Percentiles rank a stretch among this genome's conserved stretches.
Evolutionary conservation across 2,888 invertebrate species (phyloP).

Genomic region (Augiades crinisus): DNA sequence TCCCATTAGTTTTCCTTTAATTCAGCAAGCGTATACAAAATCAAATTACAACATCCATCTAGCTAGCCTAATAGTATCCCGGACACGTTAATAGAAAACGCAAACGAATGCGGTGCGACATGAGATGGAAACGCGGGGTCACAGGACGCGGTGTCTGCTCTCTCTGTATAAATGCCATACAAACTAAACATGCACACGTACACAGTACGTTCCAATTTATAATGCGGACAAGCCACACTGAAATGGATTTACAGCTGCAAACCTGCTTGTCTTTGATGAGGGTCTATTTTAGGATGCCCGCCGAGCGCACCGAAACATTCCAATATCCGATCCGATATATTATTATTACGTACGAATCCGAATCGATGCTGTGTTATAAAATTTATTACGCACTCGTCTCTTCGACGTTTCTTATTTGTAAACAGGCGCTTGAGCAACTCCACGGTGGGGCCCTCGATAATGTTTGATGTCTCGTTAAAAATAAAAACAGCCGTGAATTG

Average conservation of each 20-base stretch:
- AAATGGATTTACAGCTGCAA: slow-evolving; percentile 81
- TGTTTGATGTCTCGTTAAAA: slow-evolving; percentile 80
- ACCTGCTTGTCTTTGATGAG: slow-evolving; percentile 81
- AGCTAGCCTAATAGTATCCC: slow-evolving; percentile 62
- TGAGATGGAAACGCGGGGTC: slow-evolving; percentile 55
- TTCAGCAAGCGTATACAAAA: slow-evolving; percentile 56
- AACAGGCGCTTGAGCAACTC: slow-evolving; percentile 72
- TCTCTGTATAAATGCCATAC: slow-evolving; percentile 43
- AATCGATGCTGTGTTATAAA: slow-evolving; percentile 78
- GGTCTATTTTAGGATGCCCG: slow-evolving; percentile 76
- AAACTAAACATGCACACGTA: slow-evolving; percentile 44
- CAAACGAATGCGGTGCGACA: slow-evolving; percentile 64
- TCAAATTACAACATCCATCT: slow-evolving; percentile 68
- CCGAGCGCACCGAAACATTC: slow-evolving; percentile 76
- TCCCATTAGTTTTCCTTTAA: slow-evolving; percentile 47
- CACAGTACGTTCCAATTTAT: slow-evolving; percentile 70
- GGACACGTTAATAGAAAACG: slow-evolving; percentile 72
- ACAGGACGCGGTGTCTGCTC: slow-evolving; percentile 45
- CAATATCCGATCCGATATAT: slow-evolving; percentile 78
- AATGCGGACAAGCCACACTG: slow-evolving; percentile 78
- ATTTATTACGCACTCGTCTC: slow-evolving; percentile 78
- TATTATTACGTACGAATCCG: slow-evolving; percentile 76
- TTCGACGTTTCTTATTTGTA: slow-evolving; percentile 74
- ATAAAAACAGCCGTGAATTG: slow-evolving; percentile 73
- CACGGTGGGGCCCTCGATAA: slow-evolving; percentile 63